Evolutionary conservation across 2,113 vertebrate genomes (phyloP), one percentile per base, ranked within the genome.

Genomic region (Catharus minimus): DNA sequence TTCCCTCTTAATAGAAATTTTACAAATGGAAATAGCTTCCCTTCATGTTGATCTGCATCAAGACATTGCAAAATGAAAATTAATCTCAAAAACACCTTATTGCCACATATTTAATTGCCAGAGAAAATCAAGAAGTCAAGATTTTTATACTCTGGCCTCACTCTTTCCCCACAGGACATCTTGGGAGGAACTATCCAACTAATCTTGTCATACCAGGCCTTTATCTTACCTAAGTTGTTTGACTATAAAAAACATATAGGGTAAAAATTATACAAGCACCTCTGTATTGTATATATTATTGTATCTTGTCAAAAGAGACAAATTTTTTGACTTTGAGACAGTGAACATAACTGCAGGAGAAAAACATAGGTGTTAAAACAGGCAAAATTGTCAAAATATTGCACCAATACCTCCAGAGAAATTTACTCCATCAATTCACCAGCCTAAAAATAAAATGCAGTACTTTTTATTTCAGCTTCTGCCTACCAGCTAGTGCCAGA

Each of bases 341-440:
- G 11, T 15, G 9, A 76, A n/a, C 2, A 1, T 10, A 72, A 76
- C 3, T 0, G 17, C 2, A 9, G 47, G 9, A 10, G 38, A 36
- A 52, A 11, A 0, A 0, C 5, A 2, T 15, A 52, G 50, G 8
- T 12, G 6, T 39, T 67, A 24, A 19, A 71, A 18, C 1, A 16
- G 4, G 10, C 13, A 41, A 61, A 72, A 46, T 2, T 8, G 5
- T 33, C 30, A 43, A 64, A 88, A n/a, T 15, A 33, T 10, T 30
- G 79, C 19, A 85, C 13, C 7, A 65, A 0, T 6, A 19, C 26
- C 38, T 77, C 9, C 68, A 69, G 10, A 61, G 28, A 62, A 26
- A 69, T 28, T 13, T n/a, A 53, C 3, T 38, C n/a, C n/a, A 43
- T 9, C 24, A 58, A 26, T 33, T 5, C 49, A 75, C 10, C 41